A percentile compares a stretch with the other conserved stretches of the same genome.
Conservation (phyloP, 1,140 invertebrate genomes). For the Lasaia peninsularis region DNA sequence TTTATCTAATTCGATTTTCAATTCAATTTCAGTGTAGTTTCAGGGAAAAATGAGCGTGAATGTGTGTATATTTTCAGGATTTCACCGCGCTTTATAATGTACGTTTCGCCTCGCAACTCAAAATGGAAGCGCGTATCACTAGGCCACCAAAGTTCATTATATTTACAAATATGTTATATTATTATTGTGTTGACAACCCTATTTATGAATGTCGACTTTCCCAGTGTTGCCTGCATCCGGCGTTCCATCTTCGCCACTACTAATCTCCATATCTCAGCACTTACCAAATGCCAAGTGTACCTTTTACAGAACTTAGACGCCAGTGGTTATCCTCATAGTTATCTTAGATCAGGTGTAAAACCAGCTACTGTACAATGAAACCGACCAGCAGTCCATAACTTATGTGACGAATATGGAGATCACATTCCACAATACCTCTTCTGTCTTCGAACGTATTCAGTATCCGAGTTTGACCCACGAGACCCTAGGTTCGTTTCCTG, state of each 20-base stretch:
- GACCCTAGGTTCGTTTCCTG: too few relatives aligned
- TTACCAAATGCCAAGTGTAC: conserved; percentile 1
- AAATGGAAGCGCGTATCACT: not conserved
- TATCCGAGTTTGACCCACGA: too few relatives aligned
- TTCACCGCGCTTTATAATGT: too few relatives aligned
- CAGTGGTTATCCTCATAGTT: not conserved
- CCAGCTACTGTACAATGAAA: not conserved
- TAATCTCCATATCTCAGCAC: conserved; percentile 7
- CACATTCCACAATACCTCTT: too few relatives aligned
- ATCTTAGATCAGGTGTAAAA: not conserved
- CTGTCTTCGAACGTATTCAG: too few relatives aligned
- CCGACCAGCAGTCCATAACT: too few relatives aligned
- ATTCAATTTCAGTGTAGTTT: too few relatives aligned
- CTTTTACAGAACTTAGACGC: not conserved
- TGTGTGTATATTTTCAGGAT: too few relatives aligned
- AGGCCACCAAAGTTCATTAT: not conserved
- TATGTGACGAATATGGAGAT: too few relatives aligned
- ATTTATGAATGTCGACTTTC: not conserved
- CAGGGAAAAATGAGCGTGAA: too few relatives aligned
- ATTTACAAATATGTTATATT: not conserved
- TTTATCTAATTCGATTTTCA: too few relatives aligned
- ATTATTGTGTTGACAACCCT: not conserved
- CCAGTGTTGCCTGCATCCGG: not conserved
- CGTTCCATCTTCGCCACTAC: not conserved
- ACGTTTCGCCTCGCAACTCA: too few relatives aligned